Conservation (phyloP, 2,888 invertebrate genomes). For the Drosophila dives region DNA sequence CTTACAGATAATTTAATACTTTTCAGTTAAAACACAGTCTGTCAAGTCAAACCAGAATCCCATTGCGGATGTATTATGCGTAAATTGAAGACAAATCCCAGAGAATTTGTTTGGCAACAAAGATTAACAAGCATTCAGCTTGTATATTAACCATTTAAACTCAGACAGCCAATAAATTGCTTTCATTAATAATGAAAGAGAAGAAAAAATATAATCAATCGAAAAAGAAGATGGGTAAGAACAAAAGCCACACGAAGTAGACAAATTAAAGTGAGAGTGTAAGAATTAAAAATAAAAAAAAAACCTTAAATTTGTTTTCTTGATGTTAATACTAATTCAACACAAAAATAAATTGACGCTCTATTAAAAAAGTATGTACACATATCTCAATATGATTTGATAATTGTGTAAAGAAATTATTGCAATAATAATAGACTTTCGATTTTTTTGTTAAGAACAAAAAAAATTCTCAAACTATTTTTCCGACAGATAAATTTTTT, state of each 20-base stretch:
- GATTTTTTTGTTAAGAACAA: too few relatives aligned
- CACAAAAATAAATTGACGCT: not conserved
- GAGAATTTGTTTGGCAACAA: conserved; percentile 11
- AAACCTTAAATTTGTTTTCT: not conserved
- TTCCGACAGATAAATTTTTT: not conserved
- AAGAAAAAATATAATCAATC: not conserved
- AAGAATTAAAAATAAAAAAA: not conserved
- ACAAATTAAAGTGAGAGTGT: conserved; percentile 10
- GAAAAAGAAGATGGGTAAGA: not conserved
- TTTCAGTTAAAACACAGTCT: conserved; percentile 50
- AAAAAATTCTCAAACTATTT: too few relatives aligned
- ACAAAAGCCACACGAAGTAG: not conserved
- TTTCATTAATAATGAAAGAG: conserved; percentile 51
- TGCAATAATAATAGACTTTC: too few relatives aligned
- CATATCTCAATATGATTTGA: not conserved
- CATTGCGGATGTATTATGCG: conserved; percentile 45
- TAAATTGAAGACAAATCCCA: conserved; percentile 24
- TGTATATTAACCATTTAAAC: conserved; percentile 13
- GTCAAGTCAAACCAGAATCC: conserved; percentile 45
- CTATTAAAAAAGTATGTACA: not conserved
- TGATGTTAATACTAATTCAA: not conserved
- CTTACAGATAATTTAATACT: conserved; percentile 53
- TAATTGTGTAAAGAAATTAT: too few relatives aligned
- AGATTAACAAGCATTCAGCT: not conserved
- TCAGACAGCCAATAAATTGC: conserved; percentile 60